Conservation (phyloP, 2,113 vertebrate species). For the Deroptyus accipitrinus region DNA sequence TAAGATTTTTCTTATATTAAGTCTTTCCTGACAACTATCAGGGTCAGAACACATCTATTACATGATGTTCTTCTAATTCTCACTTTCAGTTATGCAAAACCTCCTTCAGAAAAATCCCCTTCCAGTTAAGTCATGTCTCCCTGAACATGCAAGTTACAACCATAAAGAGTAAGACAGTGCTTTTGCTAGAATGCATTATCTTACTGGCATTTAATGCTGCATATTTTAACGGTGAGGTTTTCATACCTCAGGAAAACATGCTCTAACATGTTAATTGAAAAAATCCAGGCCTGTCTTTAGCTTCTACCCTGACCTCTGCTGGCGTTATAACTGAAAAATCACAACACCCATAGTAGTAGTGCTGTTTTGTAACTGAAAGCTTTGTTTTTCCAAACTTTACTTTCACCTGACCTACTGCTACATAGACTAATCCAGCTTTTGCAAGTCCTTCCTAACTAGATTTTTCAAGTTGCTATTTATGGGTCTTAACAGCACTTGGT, state of each 20-base stretch:
- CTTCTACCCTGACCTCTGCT: conserved; percentile 75
- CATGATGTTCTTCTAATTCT: neutral
- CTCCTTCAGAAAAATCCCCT: neutral
- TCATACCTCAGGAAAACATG: conserved; percentile 69
- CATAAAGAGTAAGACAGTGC: neutral
- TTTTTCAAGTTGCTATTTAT: neutral
- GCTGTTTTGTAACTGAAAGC: accelerated
- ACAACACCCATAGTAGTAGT: accelerated
- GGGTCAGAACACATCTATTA: neutral
- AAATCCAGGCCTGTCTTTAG: neutral
- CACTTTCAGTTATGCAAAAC: neutral
- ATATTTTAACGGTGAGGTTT: conserved; percentile 40
- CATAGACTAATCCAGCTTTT: neutral
- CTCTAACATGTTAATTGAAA: conserved; percentile 73
- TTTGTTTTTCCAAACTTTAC: neutral
- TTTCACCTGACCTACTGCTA: neutral
- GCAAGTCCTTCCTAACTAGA: neutral
- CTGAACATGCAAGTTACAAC: neutral
- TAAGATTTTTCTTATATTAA: neutral
- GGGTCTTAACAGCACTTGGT: neutral
- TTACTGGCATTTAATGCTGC: neutral
- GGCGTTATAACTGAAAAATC: neutral
- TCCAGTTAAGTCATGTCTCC: neutral
- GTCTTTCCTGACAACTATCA: neutral
- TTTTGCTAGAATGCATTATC: neutral